Conservation (phyloP, 2,797 vertebrate species). For the Lithobates pipiens region DNA sequence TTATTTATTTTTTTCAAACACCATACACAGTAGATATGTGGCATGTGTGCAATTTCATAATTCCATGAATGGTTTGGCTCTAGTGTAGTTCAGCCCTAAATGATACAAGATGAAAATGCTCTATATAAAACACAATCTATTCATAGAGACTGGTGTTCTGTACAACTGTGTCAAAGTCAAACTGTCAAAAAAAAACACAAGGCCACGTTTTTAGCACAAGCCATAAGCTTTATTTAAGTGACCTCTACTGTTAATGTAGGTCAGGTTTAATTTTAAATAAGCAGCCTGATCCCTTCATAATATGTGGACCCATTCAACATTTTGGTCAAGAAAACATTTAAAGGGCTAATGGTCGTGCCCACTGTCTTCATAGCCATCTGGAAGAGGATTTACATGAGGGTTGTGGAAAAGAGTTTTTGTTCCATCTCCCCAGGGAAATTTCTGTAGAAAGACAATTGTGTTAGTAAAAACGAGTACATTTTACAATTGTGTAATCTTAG, state of each 20-base stretch:
- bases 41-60: too few relatives aligned
- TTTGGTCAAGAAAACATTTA: conserved; percentile 68
- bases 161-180: too few relatives aligned
- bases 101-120: too few relatives aligned
- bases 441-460: conserved; percentile 75
- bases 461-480: neutral
- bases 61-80: too few relatives aligned
- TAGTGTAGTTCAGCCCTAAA: too few relatives aligned
- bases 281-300: conserved; percentile 59
- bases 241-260: conserved; percentile 57
- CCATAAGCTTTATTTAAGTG: conserved; percentile 75
- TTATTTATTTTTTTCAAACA: too few relatives aligned
- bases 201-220: neutral
- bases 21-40: too few relatives aligned
- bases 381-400: conserved; percentile 85
- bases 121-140: too few relatives aligned
- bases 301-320: conserved; percentile 63
- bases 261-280: conserved; percentile 46
- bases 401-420: conserved; percentile 92
- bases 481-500: too few relatives aligned
- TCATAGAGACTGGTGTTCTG: too few relatives aligned
- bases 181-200: neutral
- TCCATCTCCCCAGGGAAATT: conserved; percentile 96
- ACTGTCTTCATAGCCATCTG: conserved; percentile 87
- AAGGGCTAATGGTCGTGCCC: conserved; percentile 71